Base-by-base conservation (phyloP, 1,140 invertebrate species). In the Aphelenchoides fujianensis region DNA sequence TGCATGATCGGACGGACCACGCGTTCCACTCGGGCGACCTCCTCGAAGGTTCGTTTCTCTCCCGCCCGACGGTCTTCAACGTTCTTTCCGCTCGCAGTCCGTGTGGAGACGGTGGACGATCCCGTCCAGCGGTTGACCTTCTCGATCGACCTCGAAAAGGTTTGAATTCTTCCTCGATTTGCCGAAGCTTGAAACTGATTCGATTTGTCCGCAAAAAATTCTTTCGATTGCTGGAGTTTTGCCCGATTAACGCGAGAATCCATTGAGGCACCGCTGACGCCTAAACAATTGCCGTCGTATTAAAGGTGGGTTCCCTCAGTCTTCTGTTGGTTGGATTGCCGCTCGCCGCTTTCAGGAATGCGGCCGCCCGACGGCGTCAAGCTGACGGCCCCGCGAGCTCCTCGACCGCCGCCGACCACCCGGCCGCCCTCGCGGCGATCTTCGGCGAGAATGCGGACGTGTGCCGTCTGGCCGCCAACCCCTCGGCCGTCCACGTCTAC, bases 1-100 rank as follows among this genome's bases (percentile, higher is more conserved):
- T 61, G 59, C 59, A 61, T 34, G 59, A 61, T 31, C 59, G 59
- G n/a, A 61, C 59, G 59, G 27, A n/a, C n/a, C 36, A n/a, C 59
- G 59, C 16, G 16, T 61, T 30, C 30, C 59, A 61, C 59, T 19
- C 59, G 59, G 31, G 31, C 31, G 59, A 61, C 30, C 16, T 61
- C n/a, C 28, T 61, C 31, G 59, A 61, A 61, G 59, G 59, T 61
- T 12, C 41, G 41, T 48, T 48, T 48, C 12, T n/a, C n/a, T n/a
- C n/a, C n/a, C n/a, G n/a, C 12, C 41, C 23, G 41, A 48, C 23
- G 41, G 41, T 48, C 41, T 48, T 48, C 12, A 48, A 48, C 41
- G 41, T 16, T 48, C 23, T 48, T 16, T 48, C 23, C 41, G 41
- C 23, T 48, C 23, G 41, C 12, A 48, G 41, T 48, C 41, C 12